Percentiles rank a stretch among this genome's conserved stretches.
phyloP scores from a whole-genome alignment of 2,888 invertebrate species.

The Bimastos eiseni region DNA sequence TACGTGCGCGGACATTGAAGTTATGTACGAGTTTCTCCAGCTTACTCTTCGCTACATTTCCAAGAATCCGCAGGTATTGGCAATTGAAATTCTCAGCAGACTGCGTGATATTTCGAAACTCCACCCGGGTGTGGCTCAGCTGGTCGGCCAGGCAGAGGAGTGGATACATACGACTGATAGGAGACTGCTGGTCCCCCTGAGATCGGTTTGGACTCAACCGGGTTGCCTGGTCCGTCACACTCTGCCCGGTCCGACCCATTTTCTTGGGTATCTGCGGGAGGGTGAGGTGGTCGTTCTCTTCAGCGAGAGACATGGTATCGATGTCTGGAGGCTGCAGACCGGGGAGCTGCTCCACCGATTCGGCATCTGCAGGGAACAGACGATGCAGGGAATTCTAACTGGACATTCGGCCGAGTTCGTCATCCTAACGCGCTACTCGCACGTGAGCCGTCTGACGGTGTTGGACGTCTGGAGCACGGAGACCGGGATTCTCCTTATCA shows the following conservation, averaged over 20 bases:
- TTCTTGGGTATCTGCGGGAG: slow-evolving; percentile 32
- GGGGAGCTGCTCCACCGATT: slow-evolving; percentile 40
- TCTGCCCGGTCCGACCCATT: slow-evolving; percentile 38
- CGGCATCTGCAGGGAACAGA: slow-evolving; percentile 38
- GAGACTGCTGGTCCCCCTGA: slow-evolving; percentile 32
- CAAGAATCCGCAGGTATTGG: slow-evolving; percentile 28
- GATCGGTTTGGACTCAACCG: slow-evolving; percentile 34
- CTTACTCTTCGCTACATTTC: slow-evolving; percentile 27
- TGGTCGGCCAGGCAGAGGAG: slow-evolving; percentile 29
- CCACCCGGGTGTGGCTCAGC: slow-evolving; percentile 17
- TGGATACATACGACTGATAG: neutral
- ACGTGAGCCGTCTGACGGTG: slow-evolving; percentile 41
- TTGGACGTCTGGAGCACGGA: slow-evolving; percentile 41
- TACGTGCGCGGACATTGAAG: slow-evolving; percentile 27
- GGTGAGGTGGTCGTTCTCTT: slow-evolving; percentile 36
- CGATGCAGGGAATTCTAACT: slow-evolving; percentile 30
- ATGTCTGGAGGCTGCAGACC: slow-evolving; percentile 37
- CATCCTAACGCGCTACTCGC: slow-evolving; percentile 43
- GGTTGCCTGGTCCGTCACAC: slow-evolving; percentile 32
- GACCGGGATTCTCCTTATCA: slow-evolving; percentile 39
- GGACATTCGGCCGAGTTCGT: slow-evolving; percentile 38
- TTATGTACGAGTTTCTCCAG: slow-evolving; percentile 39
- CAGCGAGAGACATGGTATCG: slow-evolving; percentile 33
- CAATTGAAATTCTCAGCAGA: slow-evolving; percentile 34
- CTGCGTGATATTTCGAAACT: slow-evolving; percentile 18